Base-by-base conservation (phyloP, 1,140 invertebrate species). In the Vanessa atalanta region DNA sequence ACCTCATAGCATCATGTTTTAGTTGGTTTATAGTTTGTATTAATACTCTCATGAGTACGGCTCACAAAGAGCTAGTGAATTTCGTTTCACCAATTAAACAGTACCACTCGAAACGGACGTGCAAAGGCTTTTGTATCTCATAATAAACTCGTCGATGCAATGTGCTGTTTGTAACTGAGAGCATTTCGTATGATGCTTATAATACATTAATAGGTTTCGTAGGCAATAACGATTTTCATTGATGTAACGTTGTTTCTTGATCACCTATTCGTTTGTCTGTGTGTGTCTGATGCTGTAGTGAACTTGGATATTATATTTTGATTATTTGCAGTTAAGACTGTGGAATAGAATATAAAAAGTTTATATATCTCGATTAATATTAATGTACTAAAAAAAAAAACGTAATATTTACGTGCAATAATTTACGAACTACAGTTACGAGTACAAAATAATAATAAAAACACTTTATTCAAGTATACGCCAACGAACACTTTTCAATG, bases 61-160 rank as follows among this genome's bases (percentile, higher is more conserved):
- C 31, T 75, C 70, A 79, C 79, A 80, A 81, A 86, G 81, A 82
- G 81, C 78, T 71, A 73, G 61, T 71, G 76, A 77, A 75, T 82
- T 82, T 77, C 78, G 79, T 79, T 76, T 71, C 81, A 82, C 81
- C 83, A 86, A 89, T 88, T 86, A 90, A 89, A 88, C 81, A 83
- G 75, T 80, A 74, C 72, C 72, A 79, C 76, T 82, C 79, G 78
- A 81, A 88, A 77, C 85, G 79, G 75, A 80, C 79, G 75, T 76
- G 77, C 77, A 80, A 83, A 79, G 83, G 81, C 77, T 83, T 87
- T 88, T 87, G 88, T 88, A 84, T 87, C 82, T 83, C 86, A 88
- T 87, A 84, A 88, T 88, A 90, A 80, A 88, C 81, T 69, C 73
- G 69, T 77, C 79, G 76, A 76, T 68, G 72, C 73, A 81, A 78